Evolutionary conservation across 2,888 invertebrate species (phyloP).

Genomic region (Eupithecia vulgata): DNA sequence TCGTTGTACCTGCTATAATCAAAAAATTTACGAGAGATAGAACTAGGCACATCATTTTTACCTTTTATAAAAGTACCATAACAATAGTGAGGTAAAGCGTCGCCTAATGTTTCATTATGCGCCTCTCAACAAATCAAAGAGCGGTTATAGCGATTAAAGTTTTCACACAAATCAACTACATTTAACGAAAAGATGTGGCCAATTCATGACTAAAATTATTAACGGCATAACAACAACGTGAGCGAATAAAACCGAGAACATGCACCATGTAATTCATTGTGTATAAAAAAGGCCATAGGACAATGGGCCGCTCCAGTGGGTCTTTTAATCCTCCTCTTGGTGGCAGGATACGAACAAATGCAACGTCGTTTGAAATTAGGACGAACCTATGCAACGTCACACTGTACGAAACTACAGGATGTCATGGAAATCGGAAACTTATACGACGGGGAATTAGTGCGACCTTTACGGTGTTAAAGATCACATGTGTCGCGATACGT

Average conservation of each 20-base stretch:
- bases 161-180: not conserved
- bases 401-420: not conserved
- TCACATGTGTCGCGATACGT: not conserved
- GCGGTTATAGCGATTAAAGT: not conserved
- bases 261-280: not conserved
- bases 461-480: not conserved
- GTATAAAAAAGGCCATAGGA: not conserved
- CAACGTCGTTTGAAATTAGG: constrained; percentile 2
- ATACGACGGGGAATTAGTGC: not conserved
- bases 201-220: not conserved
- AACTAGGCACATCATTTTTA: not conserved
- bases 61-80: not conserved
- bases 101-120: not conserved
- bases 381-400: not conserved
- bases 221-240: not conserved
- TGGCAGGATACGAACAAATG: not conserved
- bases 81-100: not conserved
- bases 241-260: not conserved
- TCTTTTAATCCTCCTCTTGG: too few species aligned
- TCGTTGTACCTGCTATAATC: not conserved
- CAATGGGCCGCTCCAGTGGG: not conserved
- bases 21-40: not conserved
- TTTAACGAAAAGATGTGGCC: not conserved
- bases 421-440: not conserved
- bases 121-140: not conserved